Evolutionary conservation across 1,140 invertebrate species (phyloP).

Genomic region (Polyergus mexicanus): DNA sequence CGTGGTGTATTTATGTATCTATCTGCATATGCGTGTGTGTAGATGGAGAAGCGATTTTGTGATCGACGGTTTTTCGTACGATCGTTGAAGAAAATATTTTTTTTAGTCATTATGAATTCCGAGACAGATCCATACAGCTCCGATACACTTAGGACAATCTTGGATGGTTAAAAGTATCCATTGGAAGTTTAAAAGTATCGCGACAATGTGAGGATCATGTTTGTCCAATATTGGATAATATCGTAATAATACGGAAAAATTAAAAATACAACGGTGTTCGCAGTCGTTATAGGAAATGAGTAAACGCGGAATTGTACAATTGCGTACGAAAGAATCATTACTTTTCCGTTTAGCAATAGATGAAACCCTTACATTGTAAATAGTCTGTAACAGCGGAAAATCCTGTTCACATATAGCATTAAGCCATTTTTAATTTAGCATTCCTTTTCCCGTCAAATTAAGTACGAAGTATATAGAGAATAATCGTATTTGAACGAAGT

Average conservation of each 20-base stretch:
- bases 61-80: background rate
- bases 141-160: conserved; percentile 27
- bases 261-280: background rate
- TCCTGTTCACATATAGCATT: background rate
- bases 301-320: conserved; percentile 12
- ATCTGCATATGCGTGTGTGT: background rate
- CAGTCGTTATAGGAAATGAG: background rate
- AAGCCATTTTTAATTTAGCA: conserved; percentile 30
- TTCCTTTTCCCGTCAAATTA: background rate
- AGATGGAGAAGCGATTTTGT: conserved; percentile 19
- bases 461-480: conserved; percentile 3
- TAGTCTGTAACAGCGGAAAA: conserved; percentile 21
- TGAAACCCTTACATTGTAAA: conserved; percentile 43
- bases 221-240: background rate
- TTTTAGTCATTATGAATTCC: background rate
- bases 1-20: background rate
- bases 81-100: background rate
- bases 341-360: background rate
- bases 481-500: background rate
- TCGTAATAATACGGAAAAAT: conserved; percentile 1
- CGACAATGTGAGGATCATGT: background rate
- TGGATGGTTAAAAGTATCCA: background rate
- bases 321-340: background rate
- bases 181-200: conserved; percentile 11
- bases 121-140: background rate